phyloP scores from a whole-genome alignment of 2,113 vertebrate genomes.

The Corythoichthys haematopterus region DNA sequence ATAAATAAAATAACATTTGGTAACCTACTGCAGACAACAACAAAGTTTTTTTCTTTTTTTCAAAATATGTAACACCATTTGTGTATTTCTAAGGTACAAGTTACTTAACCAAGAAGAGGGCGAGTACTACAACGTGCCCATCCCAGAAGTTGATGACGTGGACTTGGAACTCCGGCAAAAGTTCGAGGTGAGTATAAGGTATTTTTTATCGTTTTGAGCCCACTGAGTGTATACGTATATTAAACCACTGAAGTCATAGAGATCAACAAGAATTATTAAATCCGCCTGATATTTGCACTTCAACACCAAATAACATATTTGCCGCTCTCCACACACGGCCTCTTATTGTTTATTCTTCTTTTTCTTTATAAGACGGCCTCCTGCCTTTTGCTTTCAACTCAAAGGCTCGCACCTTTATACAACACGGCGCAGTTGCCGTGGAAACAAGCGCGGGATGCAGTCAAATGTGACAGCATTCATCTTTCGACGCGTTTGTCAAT shows the following conservation, averaged over 20 bases:
- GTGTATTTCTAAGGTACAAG: constrained; percentile 79
- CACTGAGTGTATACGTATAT: too few relatives aligned
- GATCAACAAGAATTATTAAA: constrained; percentile 7
- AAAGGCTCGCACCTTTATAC: constrained; percentile 25
- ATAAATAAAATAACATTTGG: too few relatives aligned
- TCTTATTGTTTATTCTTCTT: constrained; percentile 16
- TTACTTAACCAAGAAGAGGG: constrained; percentile 93
- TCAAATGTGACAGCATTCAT: constrained; percentile 30
- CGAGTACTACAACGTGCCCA: constrained; percentile 95
- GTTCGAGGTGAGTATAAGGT: constrained; percentile 83
- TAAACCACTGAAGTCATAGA: neutral
- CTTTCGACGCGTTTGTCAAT: neutral
- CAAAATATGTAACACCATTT: too few relatives aligned
- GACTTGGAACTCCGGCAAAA: constrained; percentile 89
- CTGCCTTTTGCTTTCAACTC: constrained; percentile 36
- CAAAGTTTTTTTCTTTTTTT: too few relatives aligned
- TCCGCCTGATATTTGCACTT: constrained; percentile 4
- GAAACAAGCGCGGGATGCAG: constrained; percentile 48
- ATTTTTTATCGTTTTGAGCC: too few relatives aligned
- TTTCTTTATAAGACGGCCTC: constrained; percentile 24
- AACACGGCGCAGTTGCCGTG: constrained; percentile 47
- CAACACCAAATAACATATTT: constrained; percentile 19
- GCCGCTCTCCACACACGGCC: neutral
- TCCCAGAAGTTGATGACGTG: constrained; percentile 86
- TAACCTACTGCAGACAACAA: too few relatives aligned